Conservation (phyloP, 2,888 invertebrate species). For the Agrotis ipsilon region DNA sequence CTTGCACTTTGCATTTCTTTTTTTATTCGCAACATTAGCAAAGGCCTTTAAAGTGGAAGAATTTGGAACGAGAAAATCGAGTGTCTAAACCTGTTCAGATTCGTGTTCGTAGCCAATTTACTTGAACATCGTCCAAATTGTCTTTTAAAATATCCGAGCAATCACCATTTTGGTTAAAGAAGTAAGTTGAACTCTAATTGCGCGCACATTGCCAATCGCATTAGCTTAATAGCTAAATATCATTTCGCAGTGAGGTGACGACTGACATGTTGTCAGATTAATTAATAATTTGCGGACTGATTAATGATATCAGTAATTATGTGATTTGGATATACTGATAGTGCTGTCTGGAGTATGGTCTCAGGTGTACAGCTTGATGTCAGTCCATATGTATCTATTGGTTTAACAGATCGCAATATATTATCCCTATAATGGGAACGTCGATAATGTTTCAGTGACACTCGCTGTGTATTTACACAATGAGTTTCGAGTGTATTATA, state of each 20-base stretch:
- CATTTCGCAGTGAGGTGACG: conserved; percentile 38
- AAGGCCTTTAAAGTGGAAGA: conserved; percentile 17
- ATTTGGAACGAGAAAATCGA: conserved; percentile 34
- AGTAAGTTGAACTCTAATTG: conserved; percentile 59
- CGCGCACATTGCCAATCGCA: conserved; percentile 31
- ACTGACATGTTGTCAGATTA: conserved; percentile 44
- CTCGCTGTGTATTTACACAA: too few species aligned
- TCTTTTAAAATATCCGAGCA: conserved; percentile 54
- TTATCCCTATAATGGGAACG: background rate
- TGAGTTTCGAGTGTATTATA: too few species aligned
- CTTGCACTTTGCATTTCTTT: conserved; percentile 10
- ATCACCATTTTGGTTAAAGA: conserved; percentile 57
- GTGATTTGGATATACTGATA: conserved; percentile 22
- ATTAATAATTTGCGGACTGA: conserved; percentile 43
- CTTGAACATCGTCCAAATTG: conserved; percentile 51
- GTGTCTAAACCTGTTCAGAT: conserved; percentile 39
- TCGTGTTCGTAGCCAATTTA: conserved; percentile 52
- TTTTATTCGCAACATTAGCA: conserved; percentile 6
- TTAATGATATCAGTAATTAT: conserved; percentile 36
- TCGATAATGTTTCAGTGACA: background rate
- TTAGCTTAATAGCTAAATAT: conserved; percentile 46
- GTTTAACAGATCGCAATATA: background rate
- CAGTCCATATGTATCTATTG: background rate
- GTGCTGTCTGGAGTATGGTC: background rate
- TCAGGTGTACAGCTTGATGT: conserved; percentile 13